phyloP scores from a whole-genome alignment of 2,888 invertebrate genomes.

The Torymus aiolomorphi region DNA sequence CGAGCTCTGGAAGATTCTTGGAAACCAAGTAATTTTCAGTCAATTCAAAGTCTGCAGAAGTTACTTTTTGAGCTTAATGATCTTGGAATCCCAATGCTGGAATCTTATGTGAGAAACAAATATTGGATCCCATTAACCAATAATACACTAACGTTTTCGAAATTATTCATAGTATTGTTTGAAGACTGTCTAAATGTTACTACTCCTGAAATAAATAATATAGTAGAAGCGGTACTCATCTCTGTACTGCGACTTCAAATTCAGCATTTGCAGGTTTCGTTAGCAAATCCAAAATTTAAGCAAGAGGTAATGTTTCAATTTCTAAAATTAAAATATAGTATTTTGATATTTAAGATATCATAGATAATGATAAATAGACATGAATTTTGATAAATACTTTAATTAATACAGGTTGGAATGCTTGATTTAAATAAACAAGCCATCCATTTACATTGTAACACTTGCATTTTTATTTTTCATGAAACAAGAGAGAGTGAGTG shows the following conservation, averaged over 20 bases:
- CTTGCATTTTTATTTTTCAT: too few species aligned
- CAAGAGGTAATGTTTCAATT: conserved; percentile 75
- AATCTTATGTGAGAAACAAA: conserved; percentile 76
- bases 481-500: too few species aligned
- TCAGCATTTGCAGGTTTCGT: conserved; percentile 79
- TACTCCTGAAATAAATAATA: conserved; percentile 84
- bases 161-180: conserved; percentile 84
- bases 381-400: too few species aligned
- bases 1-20: conserved; percentile 89
- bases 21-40: conserved; percentile 88
- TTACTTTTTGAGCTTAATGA: conserved; percentile 69
- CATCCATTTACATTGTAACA: too few species aligned
- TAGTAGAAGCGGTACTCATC: conserved; percentile 84
- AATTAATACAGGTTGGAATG: too few species aligned
- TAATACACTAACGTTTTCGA: conserved; percentile 88
- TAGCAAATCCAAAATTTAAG: conserved; percentile 78
- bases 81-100: conserved; percentile 68
- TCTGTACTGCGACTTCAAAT: conserved; percentile 87
- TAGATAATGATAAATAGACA: too few species aligned
- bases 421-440: too few species aligned
- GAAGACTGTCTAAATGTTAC: conserved; percentile 87
- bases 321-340: too few species aligned
- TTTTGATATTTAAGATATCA: too few species aligned
- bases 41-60: conserved; percentile 75
- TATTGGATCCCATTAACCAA: conserved; percentile 86